Base-by-base conservation (phyloP, 2,797 vertebrate genomes). In the Leucoraja ocellata region DNA sequence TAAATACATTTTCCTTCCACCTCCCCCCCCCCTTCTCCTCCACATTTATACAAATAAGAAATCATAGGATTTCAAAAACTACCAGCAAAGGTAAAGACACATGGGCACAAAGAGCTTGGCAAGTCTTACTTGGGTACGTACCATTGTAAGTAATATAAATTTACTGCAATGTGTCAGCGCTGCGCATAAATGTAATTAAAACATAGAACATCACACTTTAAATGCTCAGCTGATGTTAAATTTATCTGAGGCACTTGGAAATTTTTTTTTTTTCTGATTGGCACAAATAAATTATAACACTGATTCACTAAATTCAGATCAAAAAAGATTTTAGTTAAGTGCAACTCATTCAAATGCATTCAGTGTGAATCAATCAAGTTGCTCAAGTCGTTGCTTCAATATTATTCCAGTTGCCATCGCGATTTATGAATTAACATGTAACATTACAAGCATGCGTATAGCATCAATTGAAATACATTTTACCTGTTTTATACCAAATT, bases 1-100 rank as follows among this genome's bases (percentile, higher is more conserved):
- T 68, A 88, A 88, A 88, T 88, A 61, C 84, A 88, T 92, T 92
- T 92, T 68, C 90, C 25, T 28, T 92, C 46, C 4, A 13, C 65
- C 73, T 11, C 71, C 90, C 71, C 36, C 25, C 39, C 36, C 18
- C 36, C 25, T 10, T 7, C 8, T 13, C 71, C 71, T 73, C 78
- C 71, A 39, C 9, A 46, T 74, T 25, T 39, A n/a, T 25, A 71
- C n/a, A 46, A 91, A 91, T 68, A 32, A 91, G 88, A 88, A 88
- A 88, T 65, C 71, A 88, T 21, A 32, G 6, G 61, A 88, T 68
- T 88, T 88, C n/a, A 36, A 88, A 88, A 88, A 68, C n/a, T 88
- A 63, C 68, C 84, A n/a, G 39, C 18, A 10, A 61, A 32, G 32
- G 61, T 65, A 88, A 88, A 32, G n/a, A 9, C 7, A 8, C 32